phyloP scores from a whole-genome alignment of 2,797 vertebrate genomes.

The Melanotaenia parkinsoni region DNA sequence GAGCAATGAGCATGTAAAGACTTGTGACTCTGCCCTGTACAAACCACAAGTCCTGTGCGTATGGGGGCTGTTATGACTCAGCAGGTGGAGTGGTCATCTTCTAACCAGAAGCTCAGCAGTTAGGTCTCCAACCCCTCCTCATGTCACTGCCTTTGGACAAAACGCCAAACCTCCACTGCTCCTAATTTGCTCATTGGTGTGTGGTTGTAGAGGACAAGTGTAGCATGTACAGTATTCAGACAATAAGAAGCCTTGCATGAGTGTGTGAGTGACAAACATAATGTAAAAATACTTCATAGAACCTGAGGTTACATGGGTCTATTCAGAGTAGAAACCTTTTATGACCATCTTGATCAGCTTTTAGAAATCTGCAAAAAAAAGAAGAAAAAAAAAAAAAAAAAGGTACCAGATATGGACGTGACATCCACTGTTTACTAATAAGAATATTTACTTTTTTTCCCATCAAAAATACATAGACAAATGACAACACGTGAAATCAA shows the following conservation, averaged over 20 bases:
- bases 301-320: neutral
- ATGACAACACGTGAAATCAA: constrained; percentile 20
- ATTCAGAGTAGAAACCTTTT: neutral
- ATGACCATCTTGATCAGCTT: neutral
- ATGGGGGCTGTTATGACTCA: neutral
- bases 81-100: neutral
- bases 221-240: neutral
- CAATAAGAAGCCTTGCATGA: neutral
- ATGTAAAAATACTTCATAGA: neutral
- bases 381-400: neutral
- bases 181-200: neutral
- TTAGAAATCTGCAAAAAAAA: neutral
- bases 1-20: neutral
- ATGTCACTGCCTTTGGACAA: neutral
- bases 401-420: neutral
- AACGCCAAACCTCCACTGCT: neutral
- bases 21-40: neutral
- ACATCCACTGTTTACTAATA: constrained; percentile 18
- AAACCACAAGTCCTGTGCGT: neutral
- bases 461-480: constrained; percentile 33
- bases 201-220: neutral
- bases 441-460: constrained; percentile 36
- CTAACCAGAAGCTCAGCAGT: neutral
- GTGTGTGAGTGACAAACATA: neutral
- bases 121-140: neutral